Evolutionary conservation across 2,113 vertebrate species (phyloP), one percentile per base, ranked within the genome.

Genomic region (Gallinago jamesoni): DNA sequence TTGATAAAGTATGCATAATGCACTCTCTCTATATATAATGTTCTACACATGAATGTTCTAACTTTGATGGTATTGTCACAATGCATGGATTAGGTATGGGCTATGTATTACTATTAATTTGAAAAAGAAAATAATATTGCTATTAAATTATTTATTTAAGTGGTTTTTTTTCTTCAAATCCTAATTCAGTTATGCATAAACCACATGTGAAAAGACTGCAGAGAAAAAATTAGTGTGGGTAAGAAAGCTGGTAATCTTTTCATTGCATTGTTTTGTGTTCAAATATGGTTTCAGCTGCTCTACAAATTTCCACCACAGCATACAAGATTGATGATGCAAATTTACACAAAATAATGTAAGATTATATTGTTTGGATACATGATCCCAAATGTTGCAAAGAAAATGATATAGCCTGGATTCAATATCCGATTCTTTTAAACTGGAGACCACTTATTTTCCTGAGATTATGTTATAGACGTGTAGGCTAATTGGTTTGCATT

Each of bases 401-500:
- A 70, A 81, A 84, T 85, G 0, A 37, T 68, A 60, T 17, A 89
- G 30, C 33, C 35, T 89, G 60, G 9, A 68, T 93, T 84, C 18
- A 35, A 18, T 69, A 47, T 53, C 45, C 82, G 80, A 87, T 78
- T 76, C 8, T 90, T 91, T 83, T 87, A 92, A 89, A 31, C 28
- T 82, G 27, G 16, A 68, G 22, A 56, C 24, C 41, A 80, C 45
- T 90, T 87, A 63, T 75, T 92, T 93, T 81, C 43, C 47, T 78
- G 83, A 92, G 39, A 87, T 87, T 87, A 72, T 88, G 27, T 68
- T 90, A 56, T 47, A 84, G 35, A 31, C 24, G 1, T 41, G n/a
- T 72, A 94, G 62, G 45, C 52, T 95, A 93, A 87, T 94, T 86
- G 64, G 48, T 84, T 96, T 96, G 76, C 60, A 68, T 63, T 39